phyloP scores from a whole-genome alignment of 2,113 vertebrate genomes.

The Nesogale talazaci region DNA sequence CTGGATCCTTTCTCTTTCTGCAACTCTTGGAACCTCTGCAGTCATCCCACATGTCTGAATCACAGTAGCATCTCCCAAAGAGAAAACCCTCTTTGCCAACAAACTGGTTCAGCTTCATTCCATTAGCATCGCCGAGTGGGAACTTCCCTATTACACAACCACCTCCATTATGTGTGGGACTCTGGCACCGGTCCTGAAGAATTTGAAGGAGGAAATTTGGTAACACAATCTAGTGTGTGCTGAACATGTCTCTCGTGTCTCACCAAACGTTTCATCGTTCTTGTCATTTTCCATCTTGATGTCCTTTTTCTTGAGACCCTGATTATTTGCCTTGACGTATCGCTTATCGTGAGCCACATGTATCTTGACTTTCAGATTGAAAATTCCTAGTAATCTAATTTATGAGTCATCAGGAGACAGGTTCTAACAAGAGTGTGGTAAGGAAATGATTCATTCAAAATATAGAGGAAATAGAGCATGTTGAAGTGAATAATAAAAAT shows the following conservation, averaged over 20 bases:
- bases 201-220: background rate
- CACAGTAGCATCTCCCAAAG: slow-evolving; percentile 40
- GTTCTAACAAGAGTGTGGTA: background rate
- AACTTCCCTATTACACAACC: slow-evolving; percentile 44
- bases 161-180: background rate
- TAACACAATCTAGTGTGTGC: background rate
- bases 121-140: slow-evolving; percentile 19
- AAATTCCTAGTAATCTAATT: background rate
- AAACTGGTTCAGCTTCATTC: slow-evolving; percentile 69
- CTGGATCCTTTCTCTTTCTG: background rate
- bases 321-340: background rate
- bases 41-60: slow-evolving; percentile 42
- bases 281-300: background rate
- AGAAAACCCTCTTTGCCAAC: slow-evolving; percentile 29
- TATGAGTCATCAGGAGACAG: background rate
- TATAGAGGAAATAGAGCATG: background rate
- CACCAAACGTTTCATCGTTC: background rate
- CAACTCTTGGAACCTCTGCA: background rate
- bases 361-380: background rate
- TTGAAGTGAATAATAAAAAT: background rate
- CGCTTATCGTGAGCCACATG: background rate
- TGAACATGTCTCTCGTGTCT: background rate
- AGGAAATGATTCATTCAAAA: background rate
- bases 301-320: background rate
- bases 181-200: background rate